A percentile compares a stretch with the other conserved stretches of the same genome.
phyloP scores from a whole-genome alignment of 2,113 vertebrate genomes.

The Bubo blakistoni region DNA sequence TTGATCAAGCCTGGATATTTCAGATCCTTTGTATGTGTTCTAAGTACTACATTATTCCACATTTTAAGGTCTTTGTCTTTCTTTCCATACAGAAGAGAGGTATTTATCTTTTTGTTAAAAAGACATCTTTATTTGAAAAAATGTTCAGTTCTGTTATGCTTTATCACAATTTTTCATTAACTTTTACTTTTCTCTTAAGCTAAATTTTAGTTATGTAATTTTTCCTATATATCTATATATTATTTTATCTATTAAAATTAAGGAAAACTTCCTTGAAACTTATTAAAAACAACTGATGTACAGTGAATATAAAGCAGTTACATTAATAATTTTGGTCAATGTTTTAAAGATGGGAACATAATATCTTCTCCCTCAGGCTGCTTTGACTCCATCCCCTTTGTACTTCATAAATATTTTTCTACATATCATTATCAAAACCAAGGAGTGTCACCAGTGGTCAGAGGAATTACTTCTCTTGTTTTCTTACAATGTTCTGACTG shows the following conservation, averaged over 20 bases:
- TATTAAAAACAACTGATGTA: background rate
- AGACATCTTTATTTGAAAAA: background rate
- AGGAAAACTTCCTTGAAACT: background rate
- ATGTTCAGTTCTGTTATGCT: background rate
- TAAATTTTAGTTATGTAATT: background rate
- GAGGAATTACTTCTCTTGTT: background rate
- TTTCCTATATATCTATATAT: background rate
- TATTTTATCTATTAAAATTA: background rate
- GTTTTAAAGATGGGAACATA: background rate
- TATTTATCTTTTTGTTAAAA: background rate
- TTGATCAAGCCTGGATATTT: background rate
- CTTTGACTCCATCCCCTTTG: background rate
- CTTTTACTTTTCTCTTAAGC: background rate
- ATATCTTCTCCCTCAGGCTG: background rate
- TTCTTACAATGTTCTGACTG: background rate
- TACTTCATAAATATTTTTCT: background rate
- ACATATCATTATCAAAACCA: background rate
- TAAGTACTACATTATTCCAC: background rate
- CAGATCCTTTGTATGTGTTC: background rate
- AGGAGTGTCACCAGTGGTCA: background rate
- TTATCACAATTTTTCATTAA: background rate
- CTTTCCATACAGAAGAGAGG: background rate
- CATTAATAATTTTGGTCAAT: background rate
- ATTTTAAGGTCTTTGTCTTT: background rate
- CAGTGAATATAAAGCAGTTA: background rate